Evolutionary conservation across 2,113 vertebrate species (phyloP).

Genomic region (Saccopteryx bilineata): DNA sequence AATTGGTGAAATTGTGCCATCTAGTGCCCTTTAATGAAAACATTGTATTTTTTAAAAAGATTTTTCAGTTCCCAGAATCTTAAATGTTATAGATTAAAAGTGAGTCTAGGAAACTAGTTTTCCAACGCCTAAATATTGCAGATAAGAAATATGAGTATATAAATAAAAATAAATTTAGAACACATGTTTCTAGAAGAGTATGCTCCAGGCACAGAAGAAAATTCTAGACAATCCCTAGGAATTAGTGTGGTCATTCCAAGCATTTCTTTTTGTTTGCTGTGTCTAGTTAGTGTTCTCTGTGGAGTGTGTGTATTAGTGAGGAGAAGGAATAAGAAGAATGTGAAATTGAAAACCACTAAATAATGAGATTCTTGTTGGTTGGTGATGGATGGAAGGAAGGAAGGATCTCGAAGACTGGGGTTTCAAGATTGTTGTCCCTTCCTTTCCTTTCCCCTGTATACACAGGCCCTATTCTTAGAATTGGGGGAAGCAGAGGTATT

Average conservation of each 20-base stretch:
- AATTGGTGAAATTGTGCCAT: conserved; percentile 81
- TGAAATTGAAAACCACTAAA: neutral
- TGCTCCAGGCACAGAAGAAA: neutral
- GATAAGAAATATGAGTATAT: neutral
- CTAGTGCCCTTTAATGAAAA: conserved; percentile 75
- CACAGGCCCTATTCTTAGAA: neutral
- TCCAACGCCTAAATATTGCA: neutral
- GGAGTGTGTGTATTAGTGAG: neutral
- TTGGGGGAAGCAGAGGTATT: neutral
- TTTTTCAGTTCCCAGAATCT: conserved; percentile 45
- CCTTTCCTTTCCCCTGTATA: neutral
- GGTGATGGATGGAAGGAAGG: neutral
- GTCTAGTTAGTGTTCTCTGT: neutral
- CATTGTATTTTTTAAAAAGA: neutral
- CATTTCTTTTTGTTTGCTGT: neutral
- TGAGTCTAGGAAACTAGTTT: neutral
- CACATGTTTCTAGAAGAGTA: neutral
- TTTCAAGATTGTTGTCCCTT: neutral
- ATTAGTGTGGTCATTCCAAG: neutral
- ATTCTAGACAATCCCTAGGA: neutral
- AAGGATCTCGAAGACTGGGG: neutral
- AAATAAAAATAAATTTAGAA: conserved; percentile 35
- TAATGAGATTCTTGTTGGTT: neutral
- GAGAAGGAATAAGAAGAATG: neutral
- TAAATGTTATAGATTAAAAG: conserved; percentile 29